Conservation (phyloP, 2,797 vertebrate genomes). For the Macropus fuliginosus region DNA sequence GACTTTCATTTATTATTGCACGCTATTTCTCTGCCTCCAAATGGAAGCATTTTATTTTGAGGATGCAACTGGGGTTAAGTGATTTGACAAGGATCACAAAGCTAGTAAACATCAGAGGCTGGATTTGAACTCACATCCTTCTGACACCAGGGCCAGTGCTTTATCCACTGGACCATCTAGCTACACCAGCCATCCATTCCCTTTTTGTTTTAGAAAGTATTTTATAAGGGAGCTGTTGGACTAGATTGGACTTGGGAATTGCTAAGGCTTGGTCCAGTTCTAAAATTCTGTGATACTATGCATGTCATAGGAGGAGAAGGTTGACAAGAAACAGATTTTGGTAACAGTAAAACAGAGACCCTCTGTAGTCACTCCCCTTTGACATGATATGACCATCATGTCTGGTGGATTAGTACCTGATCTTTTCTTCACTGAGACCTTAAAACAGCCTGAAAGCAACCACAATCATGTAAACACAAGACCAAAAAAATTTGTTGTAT, state of each 20-base stretch:
- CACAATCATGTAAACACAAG: background rate
- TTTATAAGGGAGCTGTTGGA: background rate
- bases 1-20: background rate
- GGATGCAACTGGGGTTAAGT: background rate
- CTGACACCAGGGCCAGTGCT: background rate
- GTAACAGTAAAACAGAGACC: background rate
- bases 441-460: background rate
- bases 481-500: background rate
- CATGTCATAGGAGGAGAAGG: background rate
- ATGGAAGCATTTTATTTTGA: background rate
- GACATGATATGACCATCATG: conserved; percentile 9
- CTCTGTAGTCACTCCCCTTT: background rate
- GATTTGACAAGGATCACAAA: background rate
- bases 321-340: background rate
- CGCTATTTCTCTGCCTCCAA: background rate
- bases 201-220: background rate
- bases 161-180: background rate
- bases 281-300: background rate
- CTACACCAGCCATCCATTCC: background rate
- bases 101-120: background rate
- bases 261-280: background rate
- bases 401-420: conserved; percentile 10
- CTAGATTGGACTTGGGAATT: background rate
- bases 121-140: background rate
- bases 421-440: background rate